Evolutionary conservation across 2,113 vertebrate species (phyloP), one percentile per base, ranked within the genome.

Genomic region (Phylloscopus trochiloides): DNA sequence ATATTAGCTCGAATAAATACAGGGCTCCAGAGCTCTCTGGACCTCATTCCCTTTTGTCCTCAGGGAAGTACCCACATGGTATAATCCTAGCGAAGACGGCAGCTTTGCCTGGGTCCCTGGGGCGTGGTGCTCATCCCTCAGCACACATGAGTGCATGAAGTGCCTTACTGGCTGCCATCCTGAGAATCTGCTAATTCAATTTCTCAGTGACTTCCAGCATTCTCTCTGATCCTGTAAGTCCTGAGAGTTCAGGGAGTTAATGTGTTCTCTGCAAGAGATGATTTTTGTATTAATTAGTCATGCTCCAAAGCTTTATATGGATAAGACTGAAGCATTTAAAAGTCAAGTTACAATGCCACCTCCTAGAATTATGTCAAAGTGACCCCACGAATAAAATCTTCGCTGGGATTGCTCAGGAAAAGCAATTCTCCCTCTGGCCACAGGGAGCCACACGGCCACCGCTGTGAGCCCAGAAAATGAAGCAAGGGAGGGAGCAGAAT

Each of bases 271-370:
- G 76, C 40, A 38, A 89, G 92, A 77, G 68, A 68, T 86, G 47
- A 90, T 94, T 80, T 74, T 89, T 92, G 26, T 52, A 71, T 84
- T 89, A 77, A 87, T 94, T 94, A 88, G 34, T 92, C 63, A 87
- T 34, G 62, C 68, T 89, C 48, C 76, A 52, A 42, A 91, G 65
- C 67, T 89, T 75, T 77, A 26, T 47, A 18, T 42, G 55, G 79
- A 63, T 86, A 66, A 70, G 71, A 65, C 22, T 31, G 66, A 86
- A 81, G 67, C 55, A 62, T 71, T 94, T 81, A 84, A 71, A 63
- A 81, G 76, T 51, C 65, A 67, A 74, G 18, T 80, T 88, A 70
- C 10, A 58, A n/a, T 54, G 55, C 28, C 59, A 63, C 36, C 31
- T 81, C 43, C 52, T 58, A 74, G 36, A 80, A 80, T 66, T 62